Evolutionary conservation across 2,888 invertebrate species (phyloP).

Genomic region (Dioctria linearis): DNA sequence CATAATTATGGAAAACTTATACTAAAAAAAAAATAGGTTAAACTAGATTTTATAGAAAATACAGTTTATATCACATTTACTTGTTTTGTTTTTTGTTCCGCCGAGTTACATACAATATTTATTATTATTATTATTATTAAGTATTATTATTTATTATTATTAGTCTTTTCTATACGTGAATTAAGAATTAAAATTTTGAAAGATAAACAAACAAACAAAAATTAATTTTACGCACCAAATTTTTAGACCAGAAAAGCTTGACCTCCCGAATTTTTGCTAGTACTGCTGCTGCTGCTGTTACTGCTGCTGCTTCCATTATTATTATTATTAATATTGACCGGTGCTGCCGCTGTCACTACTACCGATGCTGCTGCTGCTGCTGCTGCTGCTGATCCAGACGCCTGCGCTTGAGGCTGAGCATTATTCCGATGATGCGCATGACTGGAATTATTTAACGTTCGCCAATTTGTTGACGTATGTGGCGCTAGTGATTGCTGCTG

Average conservation of each 20-base stretch:
- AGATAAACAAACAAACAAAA: no score
- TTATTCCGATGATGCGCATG: slow-evolving; percentile 59
- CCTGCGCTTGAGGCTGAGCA: slow-evolving; percentile 61
- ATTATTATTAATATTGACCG: background rate
- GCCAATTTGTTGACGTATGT: slow-evolving; percentile 55
- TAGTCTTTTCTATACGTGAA: slow-evolving; percentile 1
- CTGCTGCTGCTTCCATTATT: slow-evolving; percentile 42
- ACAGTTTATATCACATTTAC: slow-evolving; percentile 52
- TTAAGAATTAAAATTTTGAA: background rate
- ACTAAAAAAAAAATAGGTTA: background rate
- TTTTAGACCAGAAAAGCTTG: slow-evolving; percentile 70
- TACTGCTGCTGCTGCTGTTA: slow-evolving; percentile 59
- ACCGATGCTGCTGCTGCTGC: slow-evolving; percentile 57
- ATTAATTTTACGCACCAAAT: slow-evolving; percentile 35
- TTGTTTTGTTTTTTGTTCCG: slow-evolving; percentile 44
- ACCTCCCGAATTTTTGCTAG: slow-evolving; percentile 64
- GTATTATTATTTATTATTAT: no score
- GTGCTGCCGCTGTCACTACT: slow-evolving; percentile 57
- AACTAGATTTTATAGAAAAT: slow-evolving; percentile 26
- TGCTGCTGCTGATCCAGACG: slow-evolving; percentile 58
- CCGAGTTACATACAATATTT: slow-evolving; percentile 7
- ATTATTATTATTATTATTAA: no score
- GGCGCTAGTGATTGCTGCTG: slow-evolving; percentile 62
- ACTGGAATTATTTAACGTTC: slow-evolving; percentile 39
- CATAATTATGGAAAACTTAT: background rate